phyloP scores from a whole-genome alignment of 2,797 vertebrate species.

The Muscicapa comitata region DNA sequence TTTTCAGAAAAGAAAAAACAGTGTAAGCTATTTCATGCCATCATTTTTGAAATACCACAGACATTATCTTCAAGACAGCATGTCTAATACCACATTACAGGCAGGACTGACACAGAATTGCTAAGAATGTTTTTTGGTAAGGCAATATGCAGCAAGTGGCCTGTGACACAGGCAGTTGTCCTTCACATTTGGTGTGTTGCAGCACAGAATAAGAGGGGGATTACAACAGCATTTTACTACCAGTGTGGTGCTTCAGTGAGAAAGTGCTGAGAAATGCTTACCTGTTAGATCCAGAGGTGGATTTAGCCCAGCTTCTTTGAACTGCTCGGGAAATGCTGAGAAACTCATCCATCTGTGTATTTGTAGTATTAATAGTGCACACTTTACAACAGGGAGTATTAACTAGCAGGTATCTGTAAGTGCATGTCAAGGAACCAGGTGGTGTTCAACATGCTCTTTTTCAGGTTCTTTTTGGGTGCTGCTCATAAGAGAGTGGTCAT shows the following conservation, averaged over 20 bases:
- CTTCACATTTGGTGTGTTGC: not conserved
- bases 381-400: not conserved
- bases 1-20: not conserved
- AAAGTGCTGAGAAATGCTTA: not conserved
- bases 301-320: not conserved
- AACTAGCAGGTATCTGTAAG: accelerated
- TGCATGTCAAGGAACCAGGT: not conserved
- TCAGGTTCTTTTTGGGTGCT: not conserved
- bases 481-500: accelerated
- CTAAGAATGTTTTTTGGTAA: not conserved
- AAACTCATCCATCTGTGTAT: not conserved
- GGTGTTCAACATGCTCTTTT: not conserved
- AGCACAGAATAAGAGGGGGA: not conserved
- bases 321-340: not conserved
- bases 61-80: not conserved
- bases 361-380: not conserved
- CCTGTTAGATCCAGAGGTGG: not conserved
- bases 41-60: not conserved
- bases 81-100: not conserved
- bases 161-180: not conserved
- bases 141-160: not conserved
- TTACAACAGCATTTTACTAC: not conserved
- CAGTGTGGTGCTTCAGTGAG: not conserved
- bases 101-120: not conserved
- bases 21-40: not conserved